Base-by-base conservation (phyloP, 2,797 vertebrate genomes). In the Taeniopygia guttata region DNA sequence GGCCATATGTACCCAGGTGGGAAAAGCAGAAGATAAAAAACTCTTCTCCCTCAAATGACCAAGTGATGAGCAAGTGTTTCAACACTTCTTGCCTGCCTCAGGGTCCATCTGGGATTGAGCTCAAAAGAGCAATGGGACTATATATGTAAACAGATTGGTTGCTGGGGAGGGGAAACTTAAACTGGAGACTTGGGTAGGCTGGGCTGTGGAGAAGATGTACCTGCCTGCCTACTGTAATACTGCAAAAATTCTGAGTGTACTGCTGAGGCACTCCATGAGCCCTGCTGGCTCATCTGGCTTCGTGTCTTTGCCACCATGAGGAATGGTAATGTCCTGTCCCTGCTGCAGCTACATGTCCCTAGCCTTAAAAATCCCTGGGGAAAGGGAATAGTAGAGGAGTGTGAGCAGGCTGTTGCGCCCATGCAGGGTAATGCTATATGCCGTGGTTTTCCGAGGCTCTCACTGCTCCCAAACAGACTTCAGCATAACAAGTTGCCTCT, bases 401-500 rank as follows among this genome's bases (percentile, higher is more conserved):
- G 22, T 12, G 7, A 34, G 25, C 1, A 1, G 21, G 12, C 19
- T 36, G 19, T 23, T 5, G 1, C 5, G 2, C 7, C 7, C 0
- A 0, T 7, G 26, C 40, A 55, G 16, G 10, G 25, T 0, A 0
- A 23, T 43, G 36, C 16, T 64, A 0, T 2, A 7, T 0, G 0
- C 16, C 19, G 6, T 5, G 27, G 21, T 16, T 19, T 75, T 58
- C 51, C 49, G 18, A 51, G 69, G 20, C 16, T 81, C 30, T 58
- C 2, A 1, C 30, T 42, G 25, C 34, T 79, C 43, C 20, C 32
- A 23, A 74, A 52, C 6, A 52, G 16, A 34, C 22, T 48, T 75
- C 19, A 20, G 9, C 16, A 51, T 20, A 64, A 55, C 3, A 18
- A 48, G 22, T 6, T 18, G 4, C 32, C 70, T 34, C 10, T 3